These are phyloP conservation scores for Sylvilagus floridanus DNA, from an alignment of 2,797 vertebrate genomes.

Conservation along the genomic window DNA sequence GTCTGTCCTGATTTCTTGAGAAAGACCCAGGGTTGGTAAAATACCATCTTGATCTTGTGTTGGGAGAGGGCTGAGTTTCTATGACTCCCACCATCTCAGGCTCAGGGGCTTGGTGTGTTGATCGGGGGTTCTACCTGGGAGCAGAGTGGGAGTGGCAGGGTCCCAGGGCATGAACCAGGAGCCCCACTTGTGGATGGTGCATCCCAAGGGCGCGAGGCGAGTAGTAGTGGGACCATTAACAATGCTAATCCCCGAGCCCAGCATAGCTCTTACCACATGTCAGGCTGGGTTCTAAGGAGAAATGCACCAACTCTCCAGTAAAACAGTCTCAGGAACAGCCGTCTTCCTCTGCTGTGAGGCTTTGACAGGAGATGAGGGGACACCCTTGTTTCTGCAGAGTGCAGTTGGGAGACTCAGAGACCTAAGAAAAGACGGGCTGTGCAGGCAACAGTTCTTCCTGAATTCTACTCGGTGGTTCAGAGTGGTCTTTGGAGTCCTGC, in stretches of 20 bases:
- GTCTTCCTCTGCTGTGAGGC: not conserved
- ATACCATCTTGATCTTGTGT: not conserved
- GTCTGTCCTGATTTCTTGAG: slow-evolving; percentile 39
- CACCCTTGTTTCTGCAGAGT: not conserved
- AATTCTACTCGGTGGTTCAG: not conserved
- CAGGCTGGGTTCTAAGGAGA: not conserved
- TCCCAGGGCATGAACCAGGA: not conserved
- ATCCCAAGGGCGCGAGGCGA: not conserved
- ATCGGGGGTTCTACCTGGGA: not conserved
- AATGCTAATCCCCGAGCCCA: too few species aligned
- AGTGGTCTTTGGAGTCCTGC: accelerated
- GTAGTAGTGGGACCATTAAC: accelerated
- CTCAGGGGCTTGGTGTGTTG: too few species aligned
- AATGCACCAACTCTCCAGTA: too few species aligned
- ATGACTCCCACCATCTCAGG: accelerated
- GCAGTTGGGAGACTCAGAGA: not conserved
- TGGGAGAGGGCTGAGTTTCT: not conserved
- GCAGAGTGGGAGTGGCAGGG: not conserved
- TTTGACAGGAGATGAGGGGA: not conserved
- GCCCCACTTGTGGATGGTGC: not conserved
- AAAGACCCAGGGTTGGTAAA: slow-evolving; percentile 13
- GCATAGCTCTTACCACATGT: accelerated
- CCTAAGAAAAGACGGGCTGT: not conserved
- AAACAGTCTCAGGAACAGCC: not conserved
- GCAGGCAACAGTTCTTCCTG: not conserved